Base-by-base conservation (phyloP, 2,113 vertebrate species). In the Odocoileus virginianus region DNA sequence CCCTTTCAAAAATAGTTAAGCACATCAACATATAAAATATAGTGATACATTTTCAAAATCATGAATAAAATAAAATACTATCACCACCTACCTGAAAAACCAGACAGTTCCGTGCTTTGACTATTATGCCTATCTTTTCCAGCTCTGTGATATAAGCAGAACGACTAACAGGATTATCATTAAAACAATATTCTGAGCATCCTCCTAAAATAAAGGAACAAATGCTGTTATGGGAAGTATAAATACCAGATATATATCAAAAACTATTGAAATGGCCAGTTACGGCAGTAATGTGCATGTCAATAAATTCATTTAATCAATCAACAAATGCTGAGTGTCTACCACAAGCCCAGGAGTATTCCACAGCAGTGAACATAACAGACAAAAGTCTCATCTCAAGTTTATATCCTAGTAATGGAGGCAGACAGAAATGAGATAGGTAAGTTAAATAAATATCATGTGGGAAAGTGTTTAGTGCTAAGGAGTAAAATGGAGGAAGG, bases 21-120 rank as follows among this genome's bases (percentile, higher is more conserved):
- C 12, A 81, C 0, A 17, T 14, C 91, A 95, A 95, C 25, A 97
- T 64, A 30, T 86, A 85, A 96, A 93, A 87, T 36, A 60, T 2
- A 85, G 40, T n/a, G 50, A 52, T 27, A n/a, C n/a, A 74, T 83
- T 93, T 96, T 95, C 4, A 81, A 89, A 86, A 71, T 60, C 47
- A 78, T 28, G 47, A 86, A 19, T 11, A 1, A 97, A 92, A 94
- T 14, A 57, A 93, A 52, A 27, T 45, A 36, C 61, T 15, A 84
- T 9, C 86, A 89, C 93, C n/a, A 78, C 98, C 99, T 98, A 99
- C 99, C 99, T 99, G 99, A 97, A 99, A 99, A 97, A 99, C 99
- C 19, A 99, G 98, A 91, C 99, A 99, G 97, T 99, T 99, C 95
- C 97, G 99, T 58, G 99, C 99, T 99, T 99, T 99, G 93, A 99